Evolutionary conservation across 2,113 vertebrate species (phyloP).

Genomic region (Bambusicola thoracicus): DNA sequence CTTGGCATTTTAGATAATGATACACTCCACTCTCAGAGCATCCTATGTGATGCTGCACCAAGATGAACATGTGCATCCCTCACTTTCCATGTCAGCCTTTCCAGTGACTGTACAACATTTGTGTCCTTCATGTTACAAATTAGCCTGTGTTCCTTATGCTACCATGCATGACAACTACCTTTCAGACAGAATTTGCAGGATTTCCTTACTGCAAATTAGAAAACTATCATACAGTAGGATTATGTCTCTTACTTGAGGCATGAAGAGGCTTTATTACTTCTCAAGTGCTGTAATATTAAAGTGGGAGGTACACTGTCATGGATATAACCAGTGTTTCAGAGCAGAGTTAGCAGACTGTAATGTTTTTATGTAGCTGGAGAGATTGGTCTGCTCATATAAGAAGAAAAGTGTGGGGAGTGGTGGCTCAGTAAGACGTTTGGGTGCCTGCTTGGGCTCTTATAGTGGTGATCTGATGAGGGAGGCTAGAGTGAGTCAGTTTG

Average conservation of each 20-base stretch:
- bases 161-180: fast-evolving
- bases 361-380: not conserved
- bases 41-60: not conserved
- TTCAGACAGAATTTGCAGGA: not conserved
- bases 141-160: not conserved
- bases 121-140: not conserved
- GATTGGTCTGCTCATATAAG: not conserved
- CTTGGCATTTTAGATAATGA: not conserved
- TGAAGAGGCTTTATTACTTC: not conserved
- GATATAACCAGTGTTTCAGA: not conserved
- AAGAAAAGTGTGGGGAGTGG: not conserved
- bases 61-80: not conserved
- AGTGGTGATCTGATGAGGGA: not conserved
- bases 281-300: not conserved
- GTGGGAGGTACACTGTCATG: not conserved
- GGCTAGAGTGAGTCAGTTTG: not conserved
- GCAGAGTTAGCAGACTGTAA: not conserved
- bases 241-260: not conserved
- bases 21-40: not conserved
- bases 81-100: not conserved
- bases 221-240: not conserved
- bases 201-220: not conserved
- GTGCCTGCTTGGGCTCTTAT: not conserved
- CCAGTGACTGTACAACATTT: not conserved
- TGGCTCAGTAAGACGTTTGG: not conserved